These are phyloP conservation scores for Mormoops blainvillei DNA, from an alignment of 2,113 vertebrate genomes.

Conservation along the genomic window DNA sequence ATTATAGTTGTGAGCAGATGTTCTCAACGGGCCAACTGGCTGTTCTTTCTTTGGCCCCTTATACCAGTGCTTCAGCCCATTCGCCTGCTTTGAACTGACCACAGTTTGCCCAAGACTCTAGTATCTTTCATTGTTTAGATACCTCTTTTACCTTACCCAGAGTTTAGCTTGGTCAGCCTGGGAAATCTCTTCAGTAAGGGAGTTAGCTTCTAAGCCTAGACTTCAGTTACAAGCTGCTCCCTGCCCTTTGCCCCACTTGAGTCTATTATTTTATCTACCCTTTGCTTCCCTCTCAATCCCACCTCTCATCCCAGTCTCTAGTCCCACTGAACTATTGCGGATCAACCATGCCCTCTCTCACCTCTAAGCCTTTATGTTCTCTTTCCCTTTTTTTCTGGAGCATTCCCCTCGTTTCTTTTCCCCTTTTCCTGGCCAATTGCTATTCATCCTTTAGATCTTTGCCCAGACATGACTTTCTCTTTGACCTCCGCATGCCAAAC, in stretches of 20 bases:
- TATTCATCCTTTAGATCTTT: not conserved
- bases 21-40: constrained; percentile 59
- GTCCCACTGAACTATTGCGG: not conserved
- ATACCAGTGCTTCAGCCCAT: constrained; percentile 59
- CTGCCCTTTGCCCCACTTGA: not conserved
- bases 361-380: not conserved
- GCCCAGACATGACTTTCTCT: not conserved
- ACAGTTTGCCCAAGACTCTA: constrained; percentile 53
- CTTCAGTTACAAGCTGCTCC: not conserved
- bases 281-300: not conserved
- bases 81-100: constrained; percentile 22
- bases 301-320: not conserved
- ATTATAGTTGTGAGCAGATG: constrained; percentile 77
- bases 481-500: not conserved
- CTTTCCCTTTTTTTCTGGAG: not conserved
- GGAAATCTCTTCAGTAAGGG: not conserved
- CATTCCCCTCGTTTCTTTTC: not conserved
- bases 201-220: not conserved
- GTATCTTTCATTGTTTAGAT: constrained; percentile 21
- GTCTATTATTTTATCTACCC: not conserved
- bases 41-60: constrained; percentile 62
- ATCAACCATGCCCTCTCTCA: not conserved
- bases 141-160: constrained; percentile 49
- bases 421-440: not conserved
- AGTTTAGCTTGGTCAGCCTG: constrained; percentile 39